Evolutionary conservation across 2,113 vertebrate genomes (phyloP).

Genomic region (Ameiurus melas): DNA sequence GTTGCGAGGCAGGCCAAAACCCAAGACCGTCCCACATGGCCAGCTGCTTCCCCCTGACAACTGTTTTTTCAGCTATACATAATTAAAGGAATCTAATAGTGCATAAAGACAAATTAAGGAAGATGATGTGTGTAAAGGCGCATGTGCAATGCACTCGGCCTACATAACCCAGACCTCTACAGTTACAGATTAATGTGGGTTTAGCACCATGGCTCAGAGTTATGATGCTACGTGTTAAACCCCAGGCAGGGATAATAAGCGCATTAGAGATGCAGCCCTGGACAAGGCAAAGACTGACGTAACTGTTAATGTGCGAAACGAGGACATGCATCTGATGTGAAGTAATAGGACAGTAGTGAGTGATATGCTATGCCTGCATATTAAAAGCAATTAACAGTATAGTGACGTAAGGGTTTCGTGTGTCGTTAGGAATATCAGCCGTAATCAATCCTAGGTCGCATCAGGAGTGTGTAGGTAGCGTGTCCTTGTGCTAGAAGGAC

Average conservation of each 20-base stretch:
- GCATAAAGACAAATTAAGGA: conserved; percentile 54
- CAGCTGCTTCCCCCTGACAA: conserved; percentile 71
- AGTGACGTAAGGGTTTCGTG: conserved; percentile 73
- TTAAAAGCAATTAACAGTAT: conserved; percentile 73
- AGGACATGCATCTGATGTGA: conserved; percentile 70
- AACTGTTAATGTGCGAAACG: conserved; percentile 66
- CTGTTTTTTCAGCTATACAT: conserved; percentile 67
- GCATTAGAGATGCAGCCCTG: conserved; percentile 58
- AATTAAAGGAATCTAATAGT: conserved; percentile 66
- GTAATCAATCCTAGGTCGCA: conserved; percentile 65
- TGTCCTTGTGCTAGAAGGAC: conserved; percentile 61
- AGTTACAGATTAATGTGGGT: conserved; percentile 61
- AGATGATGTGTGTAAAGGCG: conserved; percentile 43
- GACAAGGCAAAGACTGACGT: conserved; percentile 66
- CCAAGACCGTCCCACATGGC: conserved; percentile 54
- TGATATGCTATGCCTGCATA: conserved; percentile 54
- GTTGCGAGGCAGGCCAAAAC: conserved; percentile 44
- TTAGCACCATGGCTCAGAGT: conserved; percentile 50
- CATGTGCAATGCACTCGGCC: conserved; percentile 39
- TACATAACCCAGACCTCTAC: conserved; percentile 48
- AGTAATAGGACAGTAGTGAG: conserved; percentile 66
- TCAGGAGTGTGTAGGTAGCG: conserved; percentile 47
- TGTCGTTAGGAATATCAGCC: conserved; percentile 67
- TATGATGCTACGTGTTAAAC: conserved; percentile 46
- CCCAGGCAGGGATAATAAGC: conserved; percentile 61